Evolutionary conservation across 2,797 vertebrate species (phyloP).

Genomic region (Halcyon smyrnensis): DNA sequence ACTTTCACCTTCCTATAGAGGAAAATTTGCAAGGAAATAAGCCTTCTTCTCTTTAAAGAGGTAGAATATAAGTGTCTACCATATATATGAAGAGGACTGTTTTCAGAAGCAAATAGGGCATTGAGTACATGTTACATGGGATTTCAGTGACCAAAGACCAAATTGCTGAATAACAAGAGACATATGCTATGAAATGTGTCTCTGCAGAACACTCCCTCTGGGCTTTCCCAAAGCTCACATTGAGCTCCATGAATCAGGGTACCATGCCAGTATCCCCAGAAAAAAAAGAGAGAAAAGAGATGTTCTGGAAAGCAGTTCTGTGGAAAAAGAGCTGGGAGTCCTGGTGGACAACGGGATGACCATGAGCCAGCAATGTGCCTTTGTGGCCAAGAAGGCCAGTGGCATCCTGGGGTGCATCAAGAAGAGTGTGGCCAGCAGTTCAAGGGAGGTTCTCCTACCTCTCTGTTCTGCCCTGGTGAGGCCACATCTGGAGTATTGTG

Average conservation of each 20-base stretch:
- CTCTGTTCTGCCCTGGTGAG: too few species aligned
- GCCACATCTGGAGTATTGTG: too few species aligned
- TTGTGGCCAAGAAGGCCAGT: too few species aligned
- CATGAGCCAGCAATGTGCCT: too few species aligned
- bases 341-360: too few species aligned
- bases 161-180: not conserved
- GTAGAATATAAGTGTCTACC: not conserved
- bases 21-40: not conserved
- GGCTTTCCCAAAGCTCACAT: not conserved
- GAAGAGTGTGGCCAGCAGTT: too few species aligned
- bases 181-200: not conserved
- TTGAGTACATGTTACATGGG: accelerated
- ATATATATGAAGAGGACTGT: not conserved
- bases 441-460: too few species aligned
- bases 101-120: not conserved
- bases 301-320: not conserved
- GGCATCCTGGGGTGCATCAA: too few species aligned
- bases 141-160: not conserved
- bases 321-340: too few species aligned
- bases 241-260: not conserved
- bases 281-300: not conserved
- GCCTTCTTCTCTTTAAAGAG: not conserved
- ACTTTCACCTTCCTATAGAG: not conserved
- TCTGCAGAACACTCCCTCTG: not conserved
- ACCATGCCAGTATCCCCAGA: not conserved